phyloP scores from a whole-genome alignment of 2,888 invertebrate genomes.

The Drosophila histrio region DNA sequence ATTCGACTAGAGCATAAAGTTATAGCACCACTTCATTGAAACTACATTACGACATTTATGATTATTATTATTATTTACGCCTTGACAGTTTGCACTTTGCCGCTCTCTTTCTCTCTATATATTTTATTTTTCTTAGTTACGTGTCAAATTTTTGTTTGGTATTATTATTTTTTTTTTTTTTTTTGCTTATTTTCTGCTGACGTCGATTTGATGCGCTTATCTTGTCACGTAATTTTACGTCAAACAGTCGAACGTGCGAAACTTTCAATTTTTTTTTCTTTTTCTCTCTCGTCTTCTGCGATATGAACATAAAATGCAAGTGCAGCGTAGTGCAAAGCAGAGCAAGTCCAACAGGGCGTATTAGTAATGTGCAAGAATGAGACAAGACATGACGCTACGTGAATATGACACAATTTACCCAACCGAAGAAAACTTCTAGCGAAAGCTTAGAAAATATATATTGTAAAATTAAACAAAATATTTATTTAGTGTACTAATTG shows the following conservation, averaged over 20 bases:
- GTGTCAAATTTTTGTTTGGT: constrained; percentile 33
- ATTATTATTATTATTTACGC: constrained; percentile 15
- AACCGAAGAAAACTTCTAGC: background rate
- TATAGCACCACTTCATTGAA: constrained; percentile 2
- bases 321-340: background rate
- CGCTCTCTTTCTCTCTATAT: background rate
- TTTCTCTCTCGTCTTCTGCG: background rate
- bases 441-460: constrained; percentile 15
- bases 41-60: constrained; percentile 5
- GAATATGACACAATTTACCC: constrained; percentile 19
- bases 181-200: constrained; percentile 16
- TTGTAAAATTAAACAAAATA: constrained; percentile 6
- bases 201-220: constrained; percentile 45
- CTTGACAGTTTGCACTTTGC: constrained; percentile 16
- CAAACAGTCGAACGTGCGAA: constrained; percentile 66
- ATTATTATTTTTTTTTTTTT: constrained; percentile 18
- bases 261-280: constrained; percentile 41
- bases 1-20: too few relatives aligned
- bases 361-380: constrained; percentile 24
- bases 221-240: constrained; percentile 62
- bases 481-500: constrained; percentile 21
- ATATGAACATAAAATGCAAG: constrained; percentile 6
- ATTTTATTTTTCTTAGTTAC: constrained; percentile 23
- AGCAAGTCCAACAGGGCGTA: constrained; percentile 27
- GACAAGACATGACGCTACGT: constrained; percentile 29